Base-by-base conservation (phyloP, 2,888 invertebrate species). In the Diarsia brunnea region DNA sequence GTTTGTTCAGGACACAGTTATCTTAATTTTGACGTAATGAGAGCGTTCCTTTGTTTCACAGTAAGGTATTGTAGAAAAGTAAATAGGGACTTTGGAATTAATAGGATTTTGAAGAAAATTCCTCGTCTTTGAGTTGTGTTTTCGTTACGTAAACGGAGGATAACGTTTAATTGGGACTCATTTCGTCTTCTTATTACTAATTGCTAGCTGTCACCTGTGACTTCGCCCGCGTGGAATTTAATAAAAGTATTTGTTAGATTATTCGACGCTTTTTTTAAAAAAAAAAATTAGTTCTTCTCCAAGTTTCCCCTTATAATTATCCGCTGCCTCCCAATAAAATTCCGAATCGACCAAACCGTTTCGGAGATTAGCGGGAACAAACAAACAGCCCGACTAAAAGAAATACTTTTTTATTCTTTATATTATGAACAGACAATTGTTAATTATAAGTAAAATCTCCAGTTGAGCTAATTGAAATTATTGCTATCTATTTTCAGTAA, bases 1-100 rank as follows among this genome's bases (percentile, higher is more conserved):
- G 79, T 84, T 83, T 78, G 69, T 63, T 76, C 47, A 78, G 66
- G 71, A 78, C 69, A 55, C 64, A 43, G 64, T 72, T 72, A 78
- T 79, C 51, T 72, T 24, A 58, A 78, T 75, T 84, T 81, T 72
- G 74, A 75, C 61, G 47, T 64, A 80, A 80, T 73, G 53, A 66
- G 66, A 47, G 45, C 38, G 0, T 65, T 55, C 70, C 73, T 80
- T 78, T 78, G 80, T 79, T 10, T 69, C 7, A 21, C 10, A 24
- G 60, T 66, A 55, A 71, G 63, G 53, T 8, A 63, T 78, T 78
- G 49, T 63, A 58, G 55, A 49, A 49, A 38, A 38, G 31, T 19
- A 61, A 73, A 73, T 60, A 43, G 27, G n/a, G 31, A 51, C 38
- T 43, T 72, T 60, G 2, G 11, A 58, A 63, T 19, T 80, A 72